Percentiles rank a stretch among this genome's conserved stretches.
These are phyloP conservation scores for Pentalonia nigronervosa DNA, from an alignment of 1,140 invertebrate genomes.

Conservation along the genomic window DNA sequence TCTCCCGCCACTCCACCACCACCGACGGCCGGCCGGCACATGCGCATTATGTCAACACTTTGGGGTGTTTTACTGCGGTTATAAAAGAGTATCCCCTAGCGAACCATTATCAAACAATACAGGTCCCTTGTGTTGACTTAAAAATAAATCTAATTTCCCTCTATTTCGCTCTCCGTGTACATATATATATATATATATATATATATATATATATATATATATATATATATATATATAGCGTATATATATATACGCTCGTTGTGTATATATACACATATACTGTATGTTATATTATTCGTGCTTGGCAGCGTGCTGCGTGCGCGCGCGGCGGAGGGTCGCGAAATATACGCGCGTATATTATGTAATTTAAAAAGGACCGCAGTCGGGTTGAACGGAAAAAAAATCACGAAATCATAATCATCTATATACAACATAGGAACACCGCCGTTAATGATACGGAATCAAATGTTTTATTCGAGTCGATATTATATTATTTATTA, in stretches of 20 bases:
- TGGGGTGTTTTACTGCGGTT: conserved; percentile 57
- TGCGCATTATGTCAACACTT: conserved; percentile 56
- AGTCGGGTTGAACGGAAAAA: not conserved
- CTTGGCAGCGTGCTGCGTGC: not conserved
- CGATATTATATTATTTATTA: not conserved
- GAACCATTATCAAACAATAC: conserved; percentile 58
- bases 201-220: not conserved
- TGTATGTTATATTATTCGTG: not conserved
- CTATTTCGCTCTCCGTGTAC: not conserved
- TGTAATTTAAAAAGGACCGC: conserved; percentile 33
- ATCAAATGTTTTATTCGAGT: conserved; percentile 53
- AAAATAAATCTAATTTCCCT: conserved; percentile 58
- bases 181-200: not conserved
- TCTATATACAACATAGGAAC: not conserved
- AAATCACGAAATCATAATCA: conserved; percentile 30
- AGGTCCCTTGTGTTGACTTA: conserved; percentile 57
- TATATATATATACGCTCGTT: no score
- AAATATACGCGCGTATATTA: not conserved
- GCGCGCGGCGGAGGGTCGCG: not conserved
- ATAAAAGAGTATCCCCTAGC: conserved; percentile 55
- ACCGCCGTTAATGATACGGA: conserved; percentile 56
- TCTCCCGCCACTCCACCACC: not conserved
- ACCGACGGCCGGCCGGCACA: not conserved
- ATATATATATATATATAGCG: not conserved
- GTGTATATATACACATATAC: not conserved